Conservation (phyloP, 2,888 invertebrate species). For the Sisyra terminalis region DNA sequence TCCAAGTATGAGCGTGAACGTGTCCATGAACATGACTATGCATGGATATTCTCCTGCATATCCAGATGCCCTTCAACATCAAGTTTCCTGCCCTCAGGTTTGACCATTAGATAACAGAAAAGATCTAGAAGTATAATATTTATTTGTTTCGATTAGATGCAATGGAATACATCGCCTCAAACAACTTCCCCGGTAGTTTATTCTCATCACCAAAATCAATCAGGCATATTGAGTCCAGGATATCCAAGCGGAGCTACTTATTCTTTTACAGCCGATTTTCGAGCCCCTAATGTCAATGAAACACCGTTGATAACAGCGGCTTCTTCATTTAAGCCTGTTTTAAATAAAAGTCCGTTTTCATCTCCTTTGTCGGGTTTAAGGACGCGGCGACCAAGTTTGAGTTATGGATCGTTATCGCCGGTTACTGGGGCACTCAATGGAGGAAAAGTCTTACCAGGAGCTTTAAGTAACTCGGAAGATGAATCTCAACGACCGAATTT, state of each 20-base stretch:
- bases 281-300: slow-evolving; percentile 39
- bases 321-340: slow-evolving; percentile 38
- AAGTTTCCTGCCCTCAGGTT: slow-evolving; percentile 54
- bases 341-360: slow-evolving; percentile 25
- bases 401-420: slow-evolving; percentile 4
- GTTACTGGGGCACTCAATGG: slow-evolving; percentile 8
- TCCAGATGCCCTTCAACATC: slow-evolving; percentile 27
- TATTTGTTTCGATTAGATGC: slow-evolving; percentile 33
- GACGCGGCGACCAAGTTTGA: slow-evolving; percentile 2
- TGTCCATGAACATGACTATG: slow-evolving; percentile 98
- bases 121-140: background rate
- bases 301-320: slow-evolving; percentile 35
- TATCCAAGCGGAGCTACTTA: slow-evolving; percentile 55
- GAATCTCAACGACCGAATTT: slow-evolving; percentile 72
- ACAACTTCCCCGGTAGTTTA: slow-evolving; percentile 28
- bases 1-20: slow-evolving; percentile 92
- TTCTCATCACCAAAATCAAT: slow-evolving; percentile 33
- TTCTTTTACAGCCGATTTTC: slow-evolving; percentile 69
- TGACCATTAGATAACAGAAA: slow-evolving; percentile 6
- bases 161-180: slow-evolving; percentile 50
- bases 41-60: slow-evolving; percentile 48
- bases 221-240: slow-evolving; percentile 42
- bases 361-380: slow-evolving; percentile 13
- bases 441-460: slow-evolving; percentile 25
- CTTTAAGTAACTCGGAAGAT: slow-evolving; percentile 41